phyloP scores from a whole-genome alignment of 2,113 vertebrate species.

The Clarias batrachus region DNA sequence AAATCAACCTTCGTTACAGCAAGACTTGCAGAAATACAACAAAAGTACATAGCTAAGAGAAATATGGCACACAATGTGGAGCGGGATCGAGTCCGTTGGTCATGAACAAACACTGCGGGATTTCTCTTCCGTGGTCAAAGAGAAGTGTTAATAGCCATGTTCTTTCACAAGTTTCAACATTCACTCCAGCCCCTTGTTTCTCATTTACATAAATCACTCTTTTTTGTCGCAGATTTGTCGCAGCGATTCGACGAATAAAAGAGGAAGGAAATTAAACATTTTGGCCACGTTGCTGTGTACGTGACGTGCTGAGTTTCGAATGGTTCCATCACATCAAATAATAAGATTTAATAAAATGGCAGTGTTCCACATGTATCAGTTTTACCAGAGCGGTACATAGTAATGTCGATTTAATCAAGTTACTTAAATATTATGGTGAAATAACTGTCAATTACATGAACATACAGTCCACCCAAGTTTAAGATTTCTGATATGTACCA shows the following conservation, averaged over 20 bases:
- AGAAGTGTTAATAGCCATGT: not conserved
- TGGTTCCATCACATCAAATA: not conserved
- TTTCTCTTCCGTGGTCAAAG: not conserved
- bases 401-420: not conserved
- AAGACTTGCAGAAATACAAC: conserved; percentile 36
- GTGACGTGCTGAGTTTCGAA: not conserved
- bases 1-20: conserved; percentile 18
- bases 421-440: not conserved
- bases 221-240: conserved; percentile 47
- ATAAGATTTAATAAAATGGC: not conserved
- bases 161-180: not conserved
- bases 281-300: not conserved
- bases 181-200: not conserved
- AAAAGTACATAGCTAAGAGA: conserved; percentile 36
- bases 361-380: not conserved
- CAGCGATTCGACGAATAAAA: conserved; percentile 22
- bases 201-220: not conserved
- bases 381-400: not conserved
- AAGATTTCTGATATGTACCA: not conserved
- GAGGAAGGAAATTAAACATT: no score
- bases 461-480: not conserved
- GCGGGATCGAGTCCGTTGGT: not conserved
- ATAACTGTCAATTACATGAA: not conserved
- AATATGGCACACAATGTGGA: conserved; percentile 58
- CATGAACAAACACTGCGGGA: not conserved